Conservation (phyloP, 1,140 invertebrate species). For the Ooceraea biroi region DNA sequence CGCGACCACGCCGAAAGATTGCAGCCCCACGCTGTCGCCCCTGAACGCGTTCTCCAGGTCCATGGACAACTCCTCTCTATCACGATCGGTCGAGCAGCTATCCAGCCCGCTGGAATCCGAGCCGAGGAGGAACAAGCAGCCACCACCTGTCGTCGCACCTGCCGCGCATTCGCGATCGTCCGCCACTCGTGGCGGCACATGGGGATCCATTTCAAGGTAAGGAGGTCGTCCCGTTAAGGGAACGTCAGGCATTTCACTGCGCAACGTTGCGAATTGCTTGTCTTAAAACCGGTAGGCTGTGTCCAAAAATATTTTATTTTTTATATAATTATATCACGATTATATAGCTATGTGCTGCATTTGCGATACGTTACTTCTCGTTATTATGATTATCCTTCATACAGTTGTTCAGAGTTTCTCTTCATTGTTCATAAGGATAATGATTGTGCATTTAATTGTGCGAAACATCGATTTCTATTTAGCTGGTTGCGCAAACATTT, state of each 20-base stretch:
- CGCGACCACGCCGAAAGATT: conserved; percentile 93
- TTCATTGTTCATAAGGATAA: not conserved
- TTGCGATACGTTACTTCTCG: not conserved
- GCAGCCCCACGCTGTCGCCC: conserved; percentile 93
- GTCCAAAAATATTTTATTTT: not conserved
- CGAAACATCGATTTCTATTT: conserved; percentile 24
- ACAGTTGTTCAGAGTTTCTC: no score
- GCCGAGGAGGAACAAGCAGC: conserved; percentile 83
- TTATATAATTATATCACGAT: conserved; percentile 15
- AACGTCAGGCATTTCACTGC: not conserved
- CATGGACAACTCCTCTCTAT: conserved; percentile 90
- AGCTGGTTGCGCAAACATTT: conserved; percentile 7
- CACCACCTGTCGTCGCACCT: conserved; percentile 81
- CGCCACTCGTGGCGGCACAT: conserved; percentile 85
- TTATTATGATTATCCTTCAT: no score
- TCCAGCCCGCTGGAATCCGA: conserved; percentile 89
- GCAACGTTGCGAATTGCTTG: not conserved
- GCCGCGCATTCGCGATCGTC: conserved; percentile 84
- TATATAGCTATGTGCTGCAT: not conserved
- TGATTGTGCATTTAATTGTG: conserved; percentile 23
- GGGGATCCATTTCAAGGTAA: conserved; percentile 87
- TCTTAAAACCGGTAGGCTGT: not conserved
- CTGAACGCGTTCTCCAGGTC: conserved; percentile 93
- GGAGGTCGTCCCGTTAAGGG: not conserved
- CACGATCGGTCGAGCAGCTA: conserved; percentile 93